Percentiles rank a stretch among this genome's conserved stretches.
phyloP scores from a whole-genome alignment of 2,113 vertebrate genomes.

The Nyctibius bracteatus region DNA sequence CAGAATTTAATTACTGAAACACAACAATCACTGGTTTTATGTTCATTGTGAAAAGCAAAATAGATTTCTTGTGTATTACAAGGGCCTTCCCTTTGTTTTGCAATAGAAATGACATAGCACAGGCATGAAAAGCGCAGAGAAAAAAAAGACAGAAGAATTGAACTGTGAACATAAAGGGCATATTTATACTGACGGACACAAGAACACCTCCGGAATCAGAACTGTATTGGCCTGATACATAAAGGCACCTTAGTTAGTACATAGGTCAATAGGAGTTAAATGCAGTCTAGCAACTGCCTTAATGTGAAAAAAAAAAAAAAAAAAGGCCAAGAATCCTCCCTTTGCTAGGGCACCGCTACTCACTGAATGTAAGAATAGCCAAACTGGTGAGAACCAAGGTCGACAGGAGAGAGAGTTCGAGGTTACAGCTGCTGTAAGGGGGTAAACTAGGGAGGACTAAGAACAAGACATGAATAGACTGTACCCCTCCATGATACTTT shows the following conservation, averaged over 20 bases:
- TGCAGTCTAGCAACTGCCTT: not conserved
- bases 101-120: slow-evolving; percentile 16
- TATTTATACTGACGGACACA: not conserved
- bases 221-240: not conserved
- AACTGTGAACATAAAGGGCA: not conserved
- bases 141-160: not conserved
- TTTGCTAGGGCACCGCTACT: not conserved
- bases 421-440: not conserved
- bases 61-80: slow-evolving; percentile 23
- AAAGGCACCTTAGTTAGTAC: not conserved
- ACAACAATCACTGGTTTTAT: slow-evolving; percentile 38
- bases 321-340: not conserved
- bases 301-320: not conserved
- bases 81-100: slow-evolving; percentile 38
- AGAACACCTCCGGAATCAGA: not conserved
- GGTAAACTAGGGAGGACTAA: not conserved
- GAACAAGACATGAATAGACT: not conserved
- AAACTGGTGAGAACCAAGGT: not conserved
- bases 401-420: not conserved
- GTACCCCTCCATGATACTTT: not conserved
- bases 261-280: not conserved
- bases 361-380: not conserved
- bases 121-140: not conserved
- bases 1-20: slow-evolving; percentile 57
- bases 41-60: slow-evolving; percentile 49